Evolutionary conservation across 2,113 vertebrate species (phyloP), one percentile per base, ranked within the genome.

Genomic region (Emydura subglobosa): DNA sequence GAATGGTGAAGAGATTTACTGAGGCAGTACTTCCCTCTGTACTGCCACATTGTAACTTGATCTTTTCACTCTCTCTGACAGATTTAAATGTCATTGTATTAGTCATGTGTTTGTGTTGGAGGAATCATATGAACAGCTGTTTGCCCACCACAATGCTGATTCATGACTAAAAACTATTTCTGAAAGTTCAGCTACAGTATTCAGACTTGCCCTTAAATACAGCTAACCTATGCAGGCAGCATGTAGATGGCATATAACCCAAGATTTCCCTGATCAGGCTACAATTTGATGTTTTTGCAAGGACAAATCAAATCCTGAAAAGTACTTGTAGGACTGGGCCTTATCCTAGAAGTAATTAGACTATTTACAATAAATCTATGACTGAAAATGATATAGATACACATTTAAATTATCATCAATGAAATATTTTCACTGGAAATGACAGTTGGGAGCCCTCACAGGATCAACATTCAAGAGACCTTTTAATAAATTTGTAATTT

Each of bases 51-150:
- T 97, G 95, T 88, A 93, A 86, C 95, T 88, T 95, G 93, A 96
- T 97, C 97, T 97, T 96, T 97, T 95, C 93, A 93, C 95, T 97
- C 91, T 94, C 86, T 94, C 93, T 97, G 95, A 95, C 96, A 95
- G 95, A 97, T 97, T 97, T 96, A 97, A 97, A 97, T 97, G 96
- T 97, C 97, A 97, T 79, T 97, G 94, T 89, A 65, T 96, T 96
- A 95, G 95, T 97, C 96, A 92, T 82, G 91, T 49, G 89, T 89
- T 86, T 90, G 83, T 92, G 89, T 72, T 65, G 47, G 68, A 92
- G 84, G 89, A 94, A 90, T 97, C 94, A 88, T 93, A 96, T 82
- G 94, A 72, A 87, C 42, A 94, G 85, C 82, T 95, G 93, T 96
- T 61, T 61, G 31, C 12, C 29, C 59, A 14, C 59, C 59, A 61